These are phyloP conservation scores for Amblyteles armatorius DNA, from an alignment of 2,888 invertebrate genomes.

Conservation along the genomic window DNA sequence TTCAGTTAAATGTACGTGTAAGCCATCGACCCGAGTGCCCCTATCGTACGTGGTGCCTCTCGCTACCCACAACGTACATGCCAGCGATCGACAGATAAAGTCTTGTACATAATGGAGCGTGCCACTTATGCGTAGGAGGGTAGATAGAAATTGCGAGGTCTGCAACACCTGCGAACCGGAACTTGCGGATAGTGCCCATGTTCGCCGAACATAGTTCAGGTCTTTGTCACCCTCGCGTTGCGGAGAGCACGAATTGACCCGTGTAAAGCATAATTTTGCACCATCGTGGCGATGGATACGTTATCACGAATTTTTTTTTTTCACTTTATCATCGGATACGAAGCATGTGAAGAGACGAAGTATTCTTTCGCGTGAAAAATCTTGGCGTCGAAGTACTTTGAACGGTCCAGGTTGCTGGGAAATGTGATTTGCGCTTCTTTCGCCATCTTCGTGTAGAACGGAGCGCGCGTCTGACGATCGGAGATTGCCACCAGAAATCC, in stretches of 20 bases:
- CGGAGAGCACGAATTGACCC: too few relatives aligned
- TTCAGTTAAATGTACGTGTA: not conserved
- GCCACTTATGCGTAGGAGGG: slow-evolving; percentile 7
- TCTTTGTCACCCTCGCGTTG: too few relatives aligned
- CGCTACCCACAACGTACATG: slow-evolving; percentile 30
- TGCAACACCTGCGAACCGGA: slow-evolving; percentile 51
- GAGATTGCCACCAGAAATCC: not conserved
- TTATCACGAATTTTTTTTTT: not conserved
- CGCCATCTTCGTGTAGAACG: not conserved
- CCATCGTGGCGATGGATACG: too few relatives aligned
- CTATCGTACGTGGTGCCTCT: slow-evolving; percentile 45
- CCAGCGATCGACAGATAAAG: slow-evolving; percentile 48
- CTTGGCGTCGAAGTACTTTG: too few relatives aligned
- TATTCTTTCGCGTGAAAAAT: not conserved
- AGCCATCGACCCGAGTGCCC: slow-evolving; percentile 32
- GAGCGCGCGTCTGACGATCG: not conserved
- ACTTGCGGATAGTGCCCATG: not conserved
- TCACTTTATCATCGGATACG: not conserved
- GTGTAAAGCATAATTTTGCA: too few relatives aligned
- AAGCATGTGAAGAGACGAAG: too few relatives aligned
- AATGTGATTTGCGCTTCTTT: not conserved
- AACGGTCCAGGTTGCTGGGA: not conserved
- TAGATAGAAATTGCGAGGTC: slow-evolving; percentile 31
- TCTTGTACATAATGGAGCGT: slow-evolving; percentile 30
- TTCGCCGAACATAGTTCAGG: not conserved